phyloP scores from a whole-genome alignment of 1,140 invertebrate genomes.

The Apis cerana region DNA sequence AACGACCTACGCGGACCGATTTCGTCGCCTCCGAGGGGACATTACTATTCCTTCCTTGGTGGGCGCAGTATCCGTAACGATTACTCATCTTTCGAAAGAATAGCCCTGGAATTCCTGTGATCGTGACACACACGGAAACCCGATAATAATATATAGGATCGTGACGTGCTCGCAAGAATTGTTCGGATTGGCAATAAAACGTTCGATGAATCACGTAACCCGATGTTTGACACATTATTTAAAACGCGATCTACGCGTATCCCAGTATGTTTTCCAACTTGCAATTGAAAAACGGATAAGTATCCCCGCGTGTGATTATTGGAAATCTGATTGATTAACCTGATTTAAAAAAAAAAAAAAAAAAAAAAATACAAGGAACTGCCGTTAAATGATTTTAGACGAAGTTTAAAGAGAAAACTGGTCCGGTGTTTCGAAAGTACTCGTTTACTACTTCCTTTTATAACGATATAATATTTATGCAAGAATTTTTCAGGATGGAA shows the following conservation, averaged over 20 bases:
- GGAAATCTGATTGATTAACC: no score
- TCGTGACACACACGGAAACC: slow-evolving; percentile 12
- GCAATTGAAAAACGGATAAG: no score
- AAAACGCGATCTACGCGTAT: background rate
- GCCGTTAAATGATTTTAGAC: no score
- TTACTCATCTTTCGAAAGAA: slow-evolving; percentile 45
- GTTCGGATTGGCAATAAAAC: background rate
- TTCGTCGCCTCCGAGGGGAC: background rate
- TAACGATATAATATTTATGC: background rate
- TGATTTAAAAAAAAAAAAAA: no score
- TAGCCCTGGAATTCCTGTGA: slow-evolving; percentile 22
- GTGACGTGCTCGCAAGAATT: slow-evolving; percentile 14
- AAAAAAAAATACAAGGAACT: no score
- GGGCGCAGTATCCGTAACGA: slow-evolving; percentile 10
- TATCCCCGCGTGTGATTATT: no score
- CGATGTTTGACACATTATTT: background rate
- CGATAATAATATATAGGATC: slow-evolving; percentile 48
- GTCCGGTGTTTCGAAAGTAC: no score
- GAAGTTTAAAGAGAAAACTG: no score
- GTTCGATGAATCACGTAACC: background rate
- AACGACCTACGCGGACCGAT: background rate
- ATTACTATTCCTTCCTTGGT: slow-evolving; percentile 39
- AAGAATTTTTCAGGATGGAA: background rate
- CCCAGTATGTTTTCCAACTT: no score
- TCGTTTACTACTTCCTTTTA: no score